Evolutionary conservation across 2,797 vertebrate species (phyloP), one percentile per base, ranked within the genome.

Genomic region (Xiphorhynchus erythropygius): DNA sequence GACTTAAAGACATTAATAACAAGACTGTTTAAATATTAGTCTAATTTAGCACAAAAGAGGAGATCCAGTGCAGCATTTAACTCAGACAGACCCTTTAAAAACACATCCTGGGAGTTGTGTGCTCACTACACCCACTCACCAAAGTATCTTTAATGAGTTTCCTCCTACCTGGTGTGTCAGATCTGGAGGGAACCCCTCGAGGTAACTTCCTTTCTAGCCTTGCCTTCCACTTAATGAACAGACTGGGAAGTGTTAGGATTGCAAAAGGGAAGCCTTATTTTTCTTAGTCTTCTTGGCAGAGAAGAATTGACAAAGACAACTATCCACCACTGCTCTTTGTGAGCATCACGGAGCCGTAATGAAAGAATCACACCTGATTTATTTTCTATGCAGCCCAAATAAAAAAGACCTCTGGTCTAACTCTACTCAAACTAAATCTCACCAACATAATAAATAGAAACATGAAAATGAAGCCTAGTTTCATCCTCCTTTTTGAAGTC

Each of bases 11-110:
- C 76, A 90, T 83, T 92, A 95, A 35, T 82, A 79, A 56, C 76
- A 71, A 62, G 44, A 44, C 67, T 93, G 81, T 68, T 95, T 90
- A 97, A 95, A 93, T 93, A 95, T 95, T 96, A 95, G 81, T 44
- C 44, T 79, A 74, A 90, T 91, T 92, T 79, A 95, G 78, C 63
- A 80, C 44, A 84, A 69, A 91, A 81, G 86, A 92, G 47, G 67
- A 93, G 49, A 59, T 68, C 25, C 46, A 87, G 33, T 22, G 67
- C 44, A 67, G 93, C 70, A 80, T 87, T 96, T 93, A 90, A 94
- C 92, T 97, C 92, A 94, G 70, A 88, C 44, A 69, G 88, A 93
- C 81, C 68, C 82, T 77, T 77, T 80, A 74, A 89, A 92, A 92
- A 91, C 70, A 90, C 70, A 86, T 62, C 62, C 73, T 74, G 74